Evolutionary conservation across 2,113 vertebrate species (phyloP), one percentile per base, ranked within the genome.

Genomic region (Heterotilapia buettikoferi): DNA sequence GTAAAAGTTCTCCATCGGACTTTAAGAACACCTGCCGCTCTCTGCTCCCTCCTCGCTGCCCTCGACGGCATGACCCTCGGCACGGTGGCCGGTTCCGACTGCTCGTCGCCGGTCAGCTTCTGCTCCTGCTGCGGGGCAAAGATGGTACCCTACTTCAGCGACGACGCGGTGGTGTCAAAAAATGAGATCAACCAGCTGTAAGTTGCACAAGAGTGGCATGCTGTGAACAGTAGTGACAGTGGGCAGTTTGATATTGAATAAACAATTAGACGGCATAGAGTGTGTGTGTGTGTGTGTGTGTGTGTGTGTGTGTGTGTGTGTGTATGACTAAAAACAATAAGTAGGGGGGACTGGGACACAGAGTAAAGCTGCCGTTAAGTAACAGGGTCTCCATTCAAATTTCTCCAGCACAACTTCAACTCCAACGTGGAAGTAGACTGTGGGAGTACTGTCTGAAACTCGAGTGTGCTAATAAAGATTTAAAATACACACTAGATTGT

Each of bases 81-180:
- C 33, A 93, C 93, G 16, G 88, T 96, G 90, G 80, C 94, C 89
- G 91, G 52, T 61, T 87, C 94, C 66, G 93, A 93, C 92, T 94
- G 92, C 93, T 96, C 96, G 79, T 91, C 96, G 81, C 95, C 91
- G 83, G 95, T 91, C 84, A 92, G 90, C 90, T 92, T 94, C 89
- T 96, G 97, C 92, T 96, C 96, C 68, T 97, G 97, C 94, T 97
- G 96, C 91, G 96, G 94, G 90, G 96, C 95, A 19, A 96, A 97
- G 94, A 98, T 99, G 97, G 97, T 97, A 93, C 98, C 98, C n/a
- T 97, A 98, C 95, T 99, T 98, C 95, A 97, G 96, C 18, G 97
- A 97, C 85, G 97, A 99, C 95, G 96, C 98, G 40, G 97, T 98
- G 61, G 97, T 97, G 94, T 98, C 98, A 11, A 97, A 97, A 82